These are phyloP conservation scores for Stegophylla sp. DNA, from an alignment of 2,888 invertebrate species.

Conservation along the genomic window DNA sequence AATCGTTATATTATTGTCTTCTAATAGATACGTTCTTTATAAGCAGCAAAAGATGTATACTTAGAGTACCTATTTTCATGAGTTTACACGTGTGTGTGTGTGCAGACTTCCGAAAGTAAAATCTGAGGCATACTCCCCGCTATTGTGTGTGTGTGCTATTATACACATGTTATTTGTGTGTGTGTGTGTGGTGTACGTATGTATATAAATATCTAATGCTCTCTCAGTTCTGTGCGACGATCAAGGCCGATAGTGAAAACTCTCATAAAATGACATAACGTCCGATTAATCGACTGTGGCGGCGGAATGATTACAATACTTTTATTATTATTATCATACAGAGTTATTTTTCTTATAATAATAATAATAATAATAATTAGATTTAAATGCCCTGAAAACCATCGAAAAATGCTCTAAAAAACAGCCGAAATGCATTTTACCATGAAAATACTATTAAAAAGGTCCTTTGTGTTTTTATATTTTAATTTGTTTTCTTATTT, in stretches of 20 bases:
- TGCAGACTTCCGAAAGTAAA: conserved; percentile 10
- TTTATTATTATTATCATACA: neutral
- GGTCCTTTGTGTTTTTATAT: too few species aligned
- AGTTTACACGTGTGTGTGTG: neutral
- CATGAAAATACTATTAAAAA: too few species aligned
- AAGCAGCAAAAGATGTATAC: neutral
- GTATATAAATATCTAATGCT: neutral
- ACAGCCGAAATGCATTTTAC: too few species aligned
- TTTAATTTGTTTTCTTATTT: too few species aligned
- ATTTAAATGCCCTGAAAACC: too few species aligned
- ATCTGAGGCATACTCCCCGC: too few species aligned
- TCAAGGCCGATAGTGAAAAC: conserved; percentile 47
- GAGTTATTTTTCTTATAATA: too few species aligned
- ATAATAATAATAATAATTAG: too few species aligned
- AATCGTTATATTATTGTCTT: conserved; percentile 25
- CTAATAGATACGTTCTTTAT: neutral
- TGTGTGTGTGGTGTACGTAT: neutral
- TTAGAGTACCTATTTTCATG: neutral
- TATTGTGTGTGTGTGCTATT: neutral
- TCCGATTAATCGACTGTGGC: neutral
- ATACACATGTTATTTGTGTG: neutral
- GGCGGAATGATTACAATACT: neutral
- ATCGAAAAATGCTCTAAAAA: too few species aligned
- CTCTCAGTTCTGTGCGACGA: neutral
- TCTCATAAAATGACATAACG: neutral